Base-by-base conservation (phyloP, 2,113 vertebrate genomes). In the Pomatostomus ruficeps region DNA sequence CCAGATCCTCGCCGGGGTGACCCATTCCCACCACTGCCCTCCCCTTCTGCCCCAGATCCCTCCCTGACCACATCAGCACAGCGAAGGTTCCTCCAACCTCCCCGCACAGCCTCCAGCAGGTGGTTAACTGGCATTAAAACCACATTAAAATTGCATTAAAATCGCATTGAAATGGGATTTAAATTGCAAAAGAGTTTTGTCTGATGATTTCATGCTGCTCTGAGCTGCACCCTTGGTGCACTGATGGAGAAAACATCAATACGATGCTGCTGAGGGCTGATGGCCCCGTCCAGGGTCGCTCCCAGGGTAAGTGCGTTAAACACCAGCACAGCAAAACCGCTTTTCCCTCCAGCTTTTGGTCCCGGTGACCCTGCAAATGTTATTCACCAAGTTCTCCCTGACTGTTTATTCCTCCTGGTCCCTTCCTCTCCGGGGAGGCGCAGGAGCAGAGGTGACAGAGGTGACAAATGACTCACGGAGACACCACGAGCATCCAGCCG, bases 251-350 rank as follows among this genome's bases (percentile, higher is more conserved):
- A 16, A 62, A 46, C 62, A 20, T 9, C 46, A 3, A 29, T 2
- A 2, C 0, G 48, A 31, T 4, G n/a, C 63, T 38, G 19, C 62
- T 7, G 6, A 24, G n/a, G 46, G 59, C 33, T 31, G 67, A 20
- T 0, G 24, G 45, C 12, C 1, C 2, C 10, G 26, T 0, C 2
- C 2, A 0, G 31, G 11, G 29, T 5, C 1, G 8, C 26, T 70
- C 62, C 36, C 59, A 23, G 21, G 25, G 9, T 0, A 9, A 0
- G 1, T 1, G 3, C 40, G 7, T 4, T 3, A 18, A 61, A 19
- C 31, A 8, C 13, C 35, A 52, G 10, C 2, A 0, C 40, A 13
- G 33, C 1, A 54, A 35, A 81, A 20, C 12, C 0, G 0, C 63
- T 58, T 5, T 14, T 12, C 54, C 63, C 36, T 33, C 38, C 38